Evolutionary conservation across 1,140 invertebrate genomes (phyloP), one percentile per base, ranked within the genome.

Genomic region (Oreohelix idahoensis): DNA sequence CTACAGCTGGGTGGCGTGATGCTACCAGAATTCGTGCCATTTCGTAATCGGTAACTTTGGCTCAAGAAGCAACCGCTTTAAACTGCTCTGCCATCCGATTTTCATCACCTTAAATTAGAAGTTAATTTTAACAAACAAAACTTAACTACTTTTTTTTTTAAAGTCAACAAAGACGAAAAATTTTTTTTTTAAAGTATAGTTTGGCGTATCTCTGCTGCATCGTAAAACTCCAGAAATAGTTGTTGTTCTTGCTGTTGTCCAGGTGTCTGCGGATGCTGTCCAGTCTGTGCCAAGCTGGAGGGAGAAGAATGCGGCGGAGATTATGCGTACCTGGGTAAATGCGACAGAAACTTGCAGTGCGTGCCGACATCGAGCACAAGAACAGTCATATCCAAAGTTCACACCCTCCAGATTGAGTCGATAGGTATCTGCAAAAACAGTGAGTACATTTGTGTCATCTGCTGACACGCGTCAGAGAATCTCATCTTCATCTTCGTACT

Each of bases 181-280:
- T 45, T 45, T 15, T 45, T 45, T 45, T 5, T 45, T 45, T 45
- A 45, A 45, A 45, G 42, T 45, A 45, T 45, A 45, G 15, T 45
- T 8, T 45, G 5, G 5, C 15, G 5, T 45, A 8, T 45, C 5
- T 8, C 15, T 45, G 42, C 15, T 45, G 42, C 42, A 45, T 45
- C 15, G 42, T 45, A 15, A 45, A 8, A 45, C 42, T 45, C 5
- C 42, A 8, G 42, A 45, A 8, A 45, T 45, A 45, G 42, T 8
- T 45, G 42, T 45, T 45, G 42, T 45, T 45, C 5, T 45, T 45
- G 42, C 15, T 45, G 42, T 45, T 45, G 42, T 77, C 77, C 87
- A 20, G 91, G 89, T n/a, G 86, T 92, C 17, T 93, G 92, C 79
- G 87, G 86, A 29, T 93, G 92, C 80, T 93, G 92, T 79, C 90